phyloP scores from a whole-genome alignment of 2,888 invertebrate species.

The Drosophila meridionalis region DNA sequence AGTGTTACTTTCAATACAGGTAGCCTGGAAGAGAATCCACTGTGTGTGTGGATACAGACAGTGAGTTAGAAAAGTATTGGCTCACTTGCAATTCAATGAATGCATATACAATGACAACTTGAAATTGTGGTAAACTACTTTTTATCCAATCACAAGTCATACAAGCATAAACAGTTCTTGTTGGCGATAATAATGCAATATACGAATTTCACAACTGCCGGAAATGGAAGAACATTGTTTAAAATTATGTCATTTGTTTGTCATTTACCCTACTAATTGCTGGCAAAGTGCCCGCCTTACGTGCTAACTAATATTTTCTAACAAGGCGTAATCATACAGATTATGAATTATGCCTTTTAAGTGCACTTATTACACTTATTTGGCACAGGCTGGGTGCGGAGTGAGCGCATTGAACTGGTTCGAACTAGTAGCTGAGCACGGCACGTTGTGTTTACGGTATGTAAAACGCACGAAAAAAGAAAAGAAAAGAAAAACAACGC shows the following conservation, averaged over 20 bases:
- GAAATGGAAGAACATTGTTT: conserved; percentile 9
- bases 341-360: conserved; percentile 29
- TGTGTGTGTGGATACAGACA: neutral
- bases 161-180: neutral
- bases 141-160: neutral
- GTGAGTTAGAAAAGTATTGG: neutral
- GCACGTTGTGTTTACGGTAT: conserved; percentile 42
- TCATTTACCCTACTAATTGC: conserved; percentile 17
- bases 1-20: neutral
- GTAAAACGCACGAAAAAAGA: conserved; percentile 33
- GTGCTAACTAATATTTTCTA: conserved; percentile 10
- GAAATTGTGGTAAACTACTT: too few relatives aligned
- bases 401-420: conserved; percentile 23
- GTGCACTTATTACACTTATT: conserved; percentile 7
- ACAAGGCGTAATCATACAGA: conserved; percentile 20
- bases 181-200: neutral
- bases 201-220: neutral
- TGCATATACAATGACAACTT: too few relatives aligned
- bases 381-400: neutral
- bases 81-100: too few relatives aligned
- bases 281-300: conserved; percentile 30
- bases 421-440: conserved; percentile 25
- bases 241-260: conserved; percentile 25
- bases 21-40: neutral
- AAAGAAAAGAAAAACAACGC: conserved; percentile 2